A percentile compares a stretch with the other conserved stretches of the same genome.
Conservation (phyloP, 2,888 invertebrate genomes). For the Prionchulus punctatus region DNA sequence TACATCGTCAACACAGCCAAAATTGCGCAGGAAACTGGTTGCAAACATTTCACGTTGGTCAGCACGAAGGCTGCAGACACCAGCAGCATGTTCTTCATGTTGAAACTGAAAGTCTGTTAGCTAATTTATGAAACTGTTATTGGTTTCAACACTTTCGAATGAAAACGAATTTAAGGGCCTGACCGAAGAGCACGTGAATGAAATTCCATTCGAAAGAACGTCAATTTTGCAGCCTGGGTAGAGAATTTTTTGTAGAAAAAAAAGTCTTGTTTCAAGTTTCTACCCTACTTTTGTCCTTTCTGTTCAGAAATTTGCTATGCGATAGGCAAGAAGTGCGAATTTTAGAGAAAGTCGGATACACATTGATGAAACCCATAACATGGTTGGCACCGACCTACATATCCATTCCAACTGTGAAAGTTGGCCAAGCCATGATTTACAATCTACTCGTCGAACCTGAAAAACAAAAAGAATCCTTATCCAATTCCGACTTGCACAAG, state of each 20-base stretch:
- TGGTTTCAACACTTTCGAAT: slow-evolving; percentile 10
- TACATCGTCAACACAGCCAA: slow-evolving; percentile 39
- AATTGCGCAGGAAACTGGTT: slow-evolving; percentile 36
- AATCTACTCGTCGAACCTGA: background rate
- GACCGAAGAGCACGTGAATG: slow-evolving; percentile 32
- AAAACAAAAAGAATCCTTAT: background rate
- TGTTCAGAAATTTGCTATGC: slow-evolving; percentile 22
- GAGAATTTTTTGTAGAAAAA: too few species aligned
- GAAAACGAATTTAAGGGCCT: slow-evolving; percentile 30
- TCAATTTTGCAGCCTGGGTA: slow-evolving; percentile 34
- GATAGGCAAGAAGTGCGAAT: slow-evolving; percentile 27
- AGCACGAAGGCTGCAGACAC: slow-evolving; percentile 38
- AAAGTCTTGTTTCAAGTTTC: background rate
- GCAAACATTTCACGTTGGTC: slow-evolving; percentile 38
- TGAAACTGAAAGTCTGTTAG: background rate
- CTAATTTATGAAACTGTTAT: background rate
- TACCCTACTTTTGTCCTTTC: too few species aligned
- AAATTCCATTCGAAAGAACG: slow-evolving; percentile 29
- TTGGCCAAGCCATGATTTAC: slow-evolving; percentile 26
- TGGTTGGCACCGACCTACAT: slow-evolving; percentile 29
- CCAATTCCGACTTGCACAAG: background rate
- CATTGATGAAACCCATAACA: slow-evolving; percentile 27
- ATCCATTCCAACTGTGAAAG: slow-evolving; percentile 25
- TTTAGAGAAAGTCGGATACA: slow-evolving; percentile 22
- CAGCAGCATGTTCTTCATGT: slow-evolving; percentile 32